A percentile compares a stretch with the other conserved stretches of the same genome.
Evolutionary conservation across 2,797 vertebrate species (phyloP).

Genomic region (Australoheros facetus): DNA sequence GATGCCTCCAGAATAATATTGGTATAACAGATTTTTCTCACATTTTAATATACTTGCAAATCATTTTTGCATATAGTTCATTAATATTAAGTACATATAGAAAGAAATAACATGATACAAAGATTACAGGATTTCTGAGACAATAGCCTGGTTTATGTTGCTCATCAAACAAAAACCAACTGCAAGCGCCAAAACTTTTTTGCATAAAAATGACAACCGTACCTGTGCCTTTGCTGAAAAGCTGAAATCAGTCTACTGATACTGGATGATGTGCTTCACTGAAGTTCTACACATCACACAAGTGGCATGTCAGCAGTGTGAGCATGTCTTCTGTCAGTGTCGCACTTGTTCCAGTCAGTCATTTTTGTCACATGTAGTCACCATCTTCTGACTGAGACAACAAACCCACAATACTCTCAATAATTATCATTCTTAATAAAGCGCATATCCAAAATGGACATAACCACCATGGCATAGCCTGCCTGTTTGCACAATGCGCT

Average conservation of each 20-base stretch:
- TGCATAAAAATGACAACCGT: neutral
- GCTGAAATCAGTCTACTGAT: slow-evolving; percentile 1
- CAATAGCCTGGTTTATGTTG: neutral
- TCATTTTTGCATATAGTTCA: neutral
- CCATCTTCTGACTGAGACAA: slow-evolving; percentile 8
- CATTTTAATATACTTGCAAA: slow-evolving; percentile 3
- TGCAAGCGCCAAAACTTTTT: neutral
- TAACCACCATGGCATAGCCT: neutral
- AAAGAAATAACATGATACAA: too few relatives aligned
- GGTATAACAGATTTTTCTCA: neutral
- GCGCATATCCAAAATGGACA: neutral
- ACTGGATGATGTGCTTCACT: neutral
- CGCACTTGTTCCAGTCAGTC: slow-evolving; percentile 44
- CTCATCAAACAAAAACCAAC: neutral
- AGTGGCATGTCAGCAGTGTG: slow-evolving; percentile 35
- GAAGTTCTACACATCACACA: slow-evolving; percentile 15
- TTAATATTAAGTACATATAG: neutral
- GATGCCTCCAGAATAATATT: slow-evolving; percentile 18
- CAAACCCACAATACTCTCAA: neutral
- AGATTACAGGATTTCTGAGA: neutral
- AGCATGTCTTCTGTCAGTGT: slow-evolving; percentile 40
- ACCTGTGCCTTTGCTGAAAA: neutral
- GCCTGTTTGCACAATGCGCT: neutral
- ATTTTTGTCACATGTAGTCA: slow-evolving; percentile 44
- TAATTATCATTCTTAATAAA: neutral